phyloP scores from a whole-genome alignment of 2,113 vertebrate species.

The Diadophis punctatus region DNA sequence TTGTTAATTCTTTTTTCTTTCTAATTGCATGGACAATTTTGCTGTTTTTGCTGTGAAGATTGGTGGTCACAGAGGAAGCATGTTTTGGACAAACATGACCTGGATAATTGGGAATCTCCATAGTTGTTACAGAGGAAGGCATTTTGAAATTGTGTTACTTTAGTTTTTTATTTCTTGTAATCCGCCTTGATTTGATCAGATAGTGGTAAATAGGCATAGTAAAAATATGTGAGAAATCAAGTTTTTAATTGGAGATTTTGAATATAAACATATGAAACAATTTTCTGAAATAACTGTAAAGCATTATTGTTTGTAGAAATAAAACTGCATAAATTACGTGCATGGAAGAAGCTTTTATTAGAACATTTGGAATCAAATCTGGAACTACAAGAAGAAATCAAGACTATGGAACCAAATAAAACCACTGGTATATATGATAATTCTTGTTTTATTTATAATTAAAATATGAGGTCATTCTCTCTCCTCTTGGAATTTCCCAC shows the following conservation, averaged over 20 bases:
- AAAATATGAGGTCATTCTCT: background rate
- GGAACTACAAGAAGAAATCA: background rate
- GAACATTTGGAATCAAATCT: constrained; percentile 6
- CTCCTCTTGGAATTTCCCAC: background rate
- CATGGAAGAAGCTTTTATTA: constrained; percentile 3
- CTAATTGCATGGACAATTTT: background rate
- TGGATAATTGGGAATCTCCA: background rate
- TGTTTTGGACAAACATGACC: background rate
- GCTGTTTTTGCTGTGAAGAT: background rate
- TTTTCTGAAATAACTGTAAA: background rate
- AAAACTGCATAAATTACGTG: background rate
- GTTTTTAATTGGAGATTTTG: background rate
- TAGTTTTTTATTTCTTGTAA: background rate
- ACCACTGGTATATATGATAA: background rate
- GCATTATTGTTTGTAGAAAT: background rate
- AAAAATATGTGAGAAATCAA: background rate
- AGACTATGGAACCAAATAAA: background rate
- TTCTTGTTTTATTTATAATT: background rate
- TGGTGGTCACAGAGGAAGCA: background rate
- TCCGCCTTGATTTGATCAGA: background rate
- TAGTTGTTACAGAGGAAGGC: background rate
- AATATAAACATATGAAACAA: background rate
- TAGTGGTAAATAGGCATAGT: background rate
- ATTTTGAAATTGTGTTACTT: background rate
- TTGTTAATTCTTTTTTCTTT: background rate